phyloP scores from a whole-genome alignment of 2,888 invertebrate species.

The Myopa tessellatipennis region DNA sequence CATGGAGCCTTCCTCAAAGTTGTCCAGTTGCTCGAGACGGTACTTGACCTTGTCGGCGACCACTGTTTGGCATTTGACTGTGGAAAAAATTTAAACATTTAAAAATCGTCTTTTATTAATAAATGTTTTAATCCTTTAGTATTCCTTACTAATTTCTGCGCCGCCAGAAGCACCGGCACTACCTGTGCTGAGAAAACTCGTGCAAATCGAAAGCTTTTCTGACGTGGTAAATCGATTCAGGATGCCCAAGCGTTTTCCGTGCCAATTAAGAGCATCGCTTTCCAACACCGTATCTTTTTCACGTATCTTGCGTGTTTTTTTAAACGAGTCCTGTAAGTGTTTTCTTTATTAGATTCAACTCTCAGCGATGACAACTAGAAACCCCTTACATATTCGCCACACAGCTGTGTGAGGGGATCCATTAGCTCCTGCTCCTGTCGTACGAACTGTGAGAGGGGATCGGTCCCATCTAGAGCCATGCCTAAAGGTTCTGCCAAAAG shows the following conservation, averaged over 20 bases:
- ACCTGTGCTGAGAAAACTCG: constrained; percentile 82
- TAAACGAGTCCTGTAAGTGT: constrained; percentile 55
- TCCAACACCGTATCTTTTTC: constrained; percentile 59
- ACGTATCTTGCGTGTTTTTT: constrained; percentile 51
- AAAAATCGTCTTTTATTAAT: neutral
- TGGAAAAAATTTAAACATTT: constrained; percentile 27
- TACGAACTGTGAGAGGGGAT: constrained; percentile 80
- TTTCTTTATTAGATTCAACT: neutral
- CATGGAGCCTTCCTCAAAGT: constrained; percentile 90
- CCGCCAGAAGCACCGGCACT: constrained; percentile 70
- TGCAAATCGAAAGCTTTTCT: constrained; percentile 90
- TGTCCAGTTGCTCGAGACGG: constrained; percentile 92
- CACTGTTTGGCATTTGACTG: constrained; percentile 83
- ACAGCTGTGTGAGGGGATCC: constrained; percentile 76
- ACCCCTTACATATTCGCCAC: constrained; percentile 63
- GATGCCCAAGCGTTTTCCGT: constrained; percentile 78
- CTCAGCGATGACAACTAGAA: neutral
- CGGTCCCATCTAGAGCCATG: constrained; percentile 75
- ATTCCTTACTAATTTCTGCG: constrained; percentile 74
- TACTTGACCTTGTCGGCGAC: constrained; percentile 87
- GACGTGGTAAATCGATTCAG: constrained; percentile 92
- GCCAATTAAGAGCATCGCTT: constrained; percentile 78
- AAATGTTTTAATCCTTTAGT: neutral
- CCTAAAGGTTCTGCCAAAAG: constrained; percentile 70
- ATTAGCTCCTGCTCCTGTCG: constrained; percentile 70